Percentiles rank a stretch among this genome's conserved stretches.
Conservation (phyloP, 2,797 vertebrate species). For the Aplochiton taeniatus region DNA sequence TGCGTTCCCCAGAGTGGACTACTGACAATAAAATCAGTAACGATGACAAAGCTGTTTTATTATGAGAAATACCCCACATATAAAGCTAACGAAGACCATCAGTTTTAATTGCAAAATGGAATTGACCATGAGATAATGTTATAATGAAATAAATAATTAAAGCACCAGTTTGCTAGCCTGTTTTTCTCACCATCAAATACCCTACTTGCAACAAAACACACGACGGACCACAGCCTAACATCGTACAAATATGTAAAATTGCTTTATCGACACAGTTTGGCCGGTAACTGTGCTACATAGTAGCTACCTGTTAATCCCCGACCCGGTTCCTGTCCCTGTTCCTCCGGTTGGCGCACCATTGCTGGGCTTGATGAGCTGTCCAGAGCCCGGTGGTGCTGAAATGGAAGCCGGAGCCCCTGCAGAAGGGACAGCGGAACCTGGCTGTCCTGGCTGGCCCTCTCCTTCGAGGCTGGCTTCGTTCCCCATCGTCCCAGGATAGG, state of each 20-base stretch:
- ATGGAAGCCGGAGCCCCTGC: constrained; percentile 79
- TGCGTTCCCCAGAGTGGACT: no score
- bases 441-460: constrained; percentile 76
- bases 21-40: no score
- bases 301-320: constrained; percentile 82
- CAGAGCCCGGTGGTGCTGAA: constrained; percentile 84
- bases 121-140: no score
- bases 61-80: no score
- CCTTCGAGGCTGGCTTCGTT: constrained; percentile 83
- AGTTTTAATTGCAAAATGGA: no score
- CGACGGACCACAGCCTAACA: not conserved
- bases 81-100: no score
- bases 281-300: constrained; percentile 49
- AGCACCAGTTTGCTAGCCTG: no score
- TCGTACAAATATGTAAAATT: not conserved
- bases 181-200: no score
- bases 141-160: no score
- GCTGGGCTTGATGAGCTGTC: constrained; percentile 85
- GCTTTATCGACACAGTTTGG: constrained; percentile 22
- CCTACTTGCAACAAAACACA: not conserved
- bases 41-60: no score
- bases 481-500: constrained; percentile 73
- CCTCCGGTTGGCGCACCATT: constrained; percentile 79
- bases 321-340: constrained; percentile 72
- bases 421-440: constrained; percentile 72